A percentile compares a stretch with the other conserved stretches of the same genome.
phyloP scores from a whole-genome alignment of 2,888 invertebrate genomes.

The Amblyjoppa proteus region DNA sequence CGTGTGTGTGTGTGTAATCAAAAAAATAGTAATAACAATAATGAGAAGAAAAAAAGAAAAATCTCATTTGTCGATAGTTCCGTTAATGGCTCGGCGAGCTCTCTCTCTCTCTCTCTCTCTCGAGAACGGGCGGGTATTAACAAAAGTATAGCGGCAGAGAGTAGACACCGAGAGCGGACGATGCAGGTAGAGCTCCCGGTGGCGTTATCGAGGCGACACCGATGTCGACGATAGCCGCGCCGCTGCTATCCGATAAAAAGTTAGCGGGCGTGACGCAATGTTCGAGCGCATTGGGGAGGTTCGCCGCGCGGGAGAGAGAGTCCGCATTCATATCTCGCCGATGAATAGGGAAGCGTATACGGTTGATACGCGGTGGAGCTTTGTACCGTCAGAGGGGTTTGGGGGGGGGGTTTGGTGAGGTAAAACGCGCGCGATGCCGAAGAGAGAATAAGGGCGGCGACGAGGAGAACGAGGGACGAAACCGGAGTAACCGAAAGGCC shows the following conservation, averaged over 20 bases:
- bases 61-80: constrained; percentile 2
- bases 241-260: constrained; percentile 47
- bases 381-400: not conserved
- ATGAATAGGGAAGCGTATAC: constrained; percentile 28
- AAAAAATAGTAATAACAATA: not conserved
- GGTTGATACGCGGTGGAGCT: constrained; percentile 18
- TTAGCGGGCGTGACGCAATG: constrained; percentile 16
- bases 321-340: constrained; percentile 37
- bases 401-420: not conserved
- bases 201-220: constrained; percentile 24
- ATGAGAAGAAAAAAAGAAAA: not conserved
- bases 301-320: not conserved
- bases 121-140: not conserved
- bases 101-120: not conserved
- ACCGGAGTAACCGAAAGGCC: constrained; percentile 19
- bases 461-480: not conserved
- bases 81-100: not conserved
- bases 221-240: constrained; percentile 26
- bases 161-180: not conserved
- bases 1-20: not conserved
- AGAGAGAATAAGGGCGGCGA: constrained; percentile 22
- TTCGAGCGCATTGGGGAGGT: constrained; percentile 32
- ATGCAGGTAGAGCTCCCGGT: constrained; percentile 1
- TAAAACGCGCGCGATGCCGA: constrained; percentile 17
- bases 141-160: not conserved